Evolutionary conservation across 2,113 vertebrate species (phyloP).

Genomic region (Psammodynastes pulverulentus): DNA sequence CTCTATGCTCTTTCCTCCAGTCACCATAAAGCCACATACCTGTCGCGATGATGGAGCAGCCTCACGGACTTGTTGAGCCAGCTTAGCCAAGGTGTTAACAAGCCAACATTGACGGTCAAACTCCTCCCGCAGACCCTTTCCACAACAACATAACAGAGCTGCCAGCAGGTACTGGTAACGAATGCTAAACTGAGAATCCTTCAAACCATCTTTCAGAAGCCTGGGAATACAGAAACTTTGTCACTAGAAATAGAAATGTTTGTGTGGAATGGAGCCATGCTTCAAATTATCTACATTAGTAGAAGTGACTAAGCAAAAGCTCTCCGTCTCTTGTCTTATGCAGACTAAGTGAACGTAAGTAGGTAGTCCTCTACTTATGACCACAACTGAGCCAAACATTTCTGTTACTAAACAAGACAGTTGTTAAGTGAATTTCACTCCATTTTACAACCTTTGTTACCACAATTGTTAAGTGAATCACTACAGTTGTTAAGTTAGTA

Average conservation of each 20-base stretch:
- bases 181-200: slow-evolving; percentile 95
- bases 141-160: slow-evolving; percentile 89
- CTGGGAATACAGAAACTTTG: slow-evolving; percentile 58
- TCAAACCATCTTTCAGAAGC: slow-evolving; percentile 91
- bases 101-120: slow-evolving; percentile 92
- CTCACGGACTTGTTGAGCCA: slow-evolving; percentile 87
- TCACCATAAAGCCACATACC: slow-evolving; percentile 64
- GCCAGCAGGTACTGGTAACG: slow-evolving; percentile 94
- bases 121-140: slow-evolving; percentile 86
- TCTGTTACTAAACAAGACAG: background rate
- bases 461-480: background rate
- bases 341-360: background rate
- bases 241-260: fast-evolving
- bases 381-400: too few species aligned
- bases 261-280: background rate
- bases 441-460: too few species aligned
- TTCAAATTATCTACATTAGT: background rate
- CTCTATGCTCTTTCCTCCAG: fast-evolving
- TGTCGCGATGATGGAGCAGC: slow-evolving; percentile 79
- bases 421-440: background rate
- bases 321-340: background rate
- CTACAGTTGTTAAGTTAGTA: background rate
- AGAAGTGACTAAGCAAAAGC: background rate
- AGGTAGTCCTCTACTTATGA: too few species aligned
- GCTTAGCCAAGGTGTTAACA: slow-evolving; percentile 80